Base-by-base conservation (phyloP, 2,113 vertebrate species). In the Clarias batrachus region DNA sequence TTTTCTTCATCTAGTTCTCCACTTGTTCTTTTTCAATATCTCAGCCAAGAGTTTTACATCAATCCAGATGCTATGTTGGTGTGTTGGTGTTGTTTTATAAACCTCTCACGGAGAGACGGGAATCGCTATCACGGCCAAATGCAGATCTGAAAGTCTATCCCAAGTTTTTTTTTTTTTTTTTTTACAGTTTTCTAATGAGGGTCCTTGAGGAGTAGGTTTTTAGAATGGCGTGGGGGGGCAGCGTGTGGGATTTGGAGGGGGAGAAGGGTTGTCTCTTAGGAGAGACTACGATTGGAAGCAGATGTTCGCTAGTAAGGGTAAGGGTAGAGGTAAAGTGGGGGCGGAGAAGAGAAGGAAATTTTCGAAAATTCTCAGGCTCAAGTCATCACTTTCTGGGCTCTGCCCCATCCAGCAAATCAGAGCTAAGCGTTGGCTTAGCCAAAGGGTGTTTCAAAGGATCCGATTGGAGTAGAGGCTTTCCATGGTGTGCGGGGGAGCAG, bases 341-440 rank as follows among this genome's bases (percentile, higher is more conserved):
- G 62, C 60, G 86, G 80, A 41, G 93, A 92, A 91, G 88, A 92
- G 93, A 94, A 90, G 93, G 93, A 95, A 96, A 95, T 93, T 95
- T 93, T 94, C 89, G 92, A 95, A 96, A 95, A 93, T 95, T 96
- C 95, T 95, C 95, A 96, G 94, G 94, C 92, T 90, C 92, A 88
- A 90, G 91, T 89, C 93, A 91, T 93, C 93, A 88, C 91, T 93
- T 96, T 95, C 93, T 94, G 93, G 94, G 94, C 91, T 92, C 91
- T 94, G 93, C 92, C 93, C 88, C 78, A 0, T 74, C 66, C 82
- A 70, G 71, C 95, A 94, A 95, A 96, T 96, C 88, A n/a, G 74
- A 33, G 81, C 23, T 9, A 71, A 59, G 90, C 81, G 89, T 79
- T 60, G 66, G 17, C 90, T 88, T 82, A 87, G 89, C 89, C 91